Conservation (phyloP, 1,140 invertebrate species). For the Hestina assimilis region DNA sequence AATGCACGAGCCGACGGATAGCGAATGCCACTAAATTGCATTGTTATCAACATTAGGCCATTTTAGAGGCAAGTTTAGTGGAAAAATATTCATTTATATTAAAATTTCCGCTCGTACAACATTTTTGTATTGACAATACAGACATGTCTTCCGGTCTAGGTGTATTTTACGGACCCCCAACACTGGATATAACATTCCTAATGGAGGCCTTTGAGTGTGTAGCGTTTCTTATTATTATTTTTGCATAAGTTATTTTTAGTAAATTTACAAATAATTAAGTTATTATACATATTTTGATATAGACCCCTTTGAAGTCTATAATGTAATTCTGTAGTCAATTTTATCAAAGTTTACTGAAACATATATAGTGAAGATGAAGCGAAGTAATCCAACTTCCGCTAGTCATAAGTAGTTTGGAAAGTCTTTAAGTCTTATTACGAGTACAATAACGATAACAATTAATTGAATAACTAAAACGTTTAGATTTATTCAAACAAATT, state of each 20-base stretch:
- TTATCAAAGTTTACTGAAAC: constrained; percentile 11
- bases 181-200: too few species aligned
- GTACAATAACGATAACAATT: too few species aligned
- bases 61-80: constrained; percentile 1
- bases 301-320: background rate
- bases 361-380: background rate
- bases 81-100: constrained; percentile 2
- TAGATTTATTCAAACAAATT: too few species aligned
- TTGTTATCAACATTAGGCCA: constrained; percentile 43
- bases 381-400: constrained; percentile 26
- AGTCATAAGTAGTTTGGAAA: constrained; percentile 1
- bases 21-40: constrained; percentile 50
- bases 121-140: background rate
- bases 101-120: background rate
- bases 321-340: constrained; percentile 7
- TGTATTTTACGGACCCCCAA: too few species aligned
- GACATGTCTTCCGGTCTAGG: too few species aligned
- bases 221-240: too few species aligned
- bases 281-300: too few species aligned
- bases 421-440: background rate
- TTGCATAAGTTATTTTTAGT: too few species aligned
- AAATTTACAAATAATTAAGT: too few species aligned
- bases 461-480: too few species aligned
- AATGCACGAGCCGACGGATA: constrained; percentile 56
- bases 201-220: too few species aligned